Percentiles rank a stretch among this genome's conserved stretches.
phyloP scores from a whole-genome alignment of 2,797 vertebrate species.

The Mormyrops attenuatus region DNA sequence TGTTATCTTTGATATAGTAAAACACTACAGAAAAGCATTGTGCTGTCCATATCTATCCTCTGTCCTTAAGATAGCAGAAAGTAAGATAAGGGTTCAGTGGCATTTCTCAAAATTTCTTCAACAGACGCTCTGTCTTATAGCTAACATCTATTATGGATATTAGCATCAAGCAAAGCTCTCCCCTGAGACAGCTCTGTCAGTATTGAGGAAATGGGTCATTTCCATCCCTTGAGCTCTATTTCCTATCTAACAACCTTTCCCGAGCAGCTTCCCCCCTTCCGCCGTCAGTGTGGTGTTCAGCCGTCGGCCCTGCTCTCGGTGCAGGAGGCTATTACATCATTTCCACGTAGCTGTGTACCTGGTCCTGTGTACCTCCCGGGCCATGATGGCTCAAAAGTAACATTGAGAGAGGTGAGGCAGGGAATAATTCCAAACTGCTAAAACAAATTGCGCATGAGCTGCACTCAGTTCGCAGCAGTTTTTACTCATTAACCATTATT shows the following conservation, averaged over 20 bases:
- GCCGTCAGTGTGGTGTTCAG: not conserved
- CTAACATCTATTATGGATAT: conserved; percentile 11
- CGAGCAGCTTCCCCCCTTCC: not conserved
- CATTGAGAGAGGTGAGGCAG: not conserved
- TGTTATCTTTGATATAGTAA: not conserved
- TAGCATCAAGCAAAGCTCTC: not conserved
- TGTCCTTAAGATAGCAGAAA: not conserved
- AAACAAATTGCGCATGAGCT: not conserved
- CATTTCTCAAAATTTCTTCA: conserved; percentile 4
- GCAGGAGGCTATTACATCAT: not conserved
- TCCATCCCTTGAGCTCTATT: conserved; percentile 1
- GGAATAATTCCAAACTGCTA: not conserved
- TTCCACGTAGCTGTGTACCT: not conserved
- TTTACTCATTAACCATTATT: not conserved
- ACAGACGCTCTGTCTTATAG: not conserved
- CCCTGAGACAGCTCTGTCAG: not conserved
- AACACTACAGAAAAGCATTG: not conserved
- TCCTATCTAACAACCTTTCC: not conserved
- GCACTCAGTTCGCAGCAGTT: not conserved
- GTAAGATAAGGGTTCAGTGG: not conserved
- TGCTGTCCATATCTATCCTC: not conserved
- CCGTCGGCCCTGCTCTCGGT: not conserved
- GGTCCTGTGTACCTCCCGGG: not conserved
- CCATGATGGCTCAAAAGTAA: not conserved
- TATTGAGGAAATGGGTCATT: conserved; percentile 1